phyloP scores from a whole-genome alignment of 2,797 vertebrate genomes.

The Sphenopsis melanotis region DNA sequence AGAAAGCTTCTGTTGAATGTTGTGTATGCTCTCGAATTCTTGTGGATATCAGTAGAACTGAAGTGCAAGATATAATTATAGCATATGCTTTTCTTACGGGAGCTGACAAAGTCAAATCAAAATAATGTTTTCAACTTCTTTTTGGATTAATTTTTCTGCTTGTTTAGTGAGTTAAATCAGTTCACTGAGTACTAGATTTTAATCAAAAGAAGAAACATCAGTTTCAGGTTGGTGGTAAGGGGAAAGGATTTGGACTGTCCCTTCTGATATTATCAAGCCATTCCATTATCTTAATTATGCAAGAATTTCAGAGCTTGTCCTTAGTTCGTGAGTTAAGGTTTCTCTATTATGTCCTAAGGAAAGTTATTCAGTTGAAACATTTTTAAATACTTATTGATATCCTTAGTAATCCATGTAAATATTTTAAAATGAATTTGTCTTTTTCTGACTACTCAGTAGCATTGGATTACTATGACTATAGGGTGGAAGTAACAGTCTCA shows the following conservation, averaged over 20 bases:
- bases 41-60: neutral
- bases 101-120: neutral
- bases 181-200: neutral
- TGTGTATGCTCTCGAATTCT: neutral
- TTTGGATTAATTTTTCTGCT: neutral
- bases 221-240: neutral
- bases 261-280: neutral
- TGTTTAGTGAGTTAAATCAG: neutral
- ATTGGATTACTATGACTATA: neutral
- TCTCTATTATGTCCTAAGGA: neutral
- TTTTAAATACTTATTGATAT: neutral
- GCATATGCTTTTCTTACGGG: neutral
- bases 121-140: neutral
- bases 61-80: neutral
- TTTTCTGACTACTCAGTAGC: neutral
- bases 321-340: neutral
- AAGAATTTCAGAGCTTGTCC: neutral
- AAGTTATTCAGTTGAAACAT: neutral
- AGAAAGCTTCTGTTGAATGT: neutral
- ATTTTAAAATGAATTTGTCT: neutral
- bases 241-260: neutral
- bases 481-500: neutral
- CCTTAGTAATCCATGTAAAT: neutral
- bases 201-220: neutral
- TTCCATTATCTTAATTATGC: neutral